These are phyloP conservation scores for Phrynocephalus vlangalii DNA, from an alignment of 2,797 vertebrate genomes.

Conservation along the genomic window DNA sequence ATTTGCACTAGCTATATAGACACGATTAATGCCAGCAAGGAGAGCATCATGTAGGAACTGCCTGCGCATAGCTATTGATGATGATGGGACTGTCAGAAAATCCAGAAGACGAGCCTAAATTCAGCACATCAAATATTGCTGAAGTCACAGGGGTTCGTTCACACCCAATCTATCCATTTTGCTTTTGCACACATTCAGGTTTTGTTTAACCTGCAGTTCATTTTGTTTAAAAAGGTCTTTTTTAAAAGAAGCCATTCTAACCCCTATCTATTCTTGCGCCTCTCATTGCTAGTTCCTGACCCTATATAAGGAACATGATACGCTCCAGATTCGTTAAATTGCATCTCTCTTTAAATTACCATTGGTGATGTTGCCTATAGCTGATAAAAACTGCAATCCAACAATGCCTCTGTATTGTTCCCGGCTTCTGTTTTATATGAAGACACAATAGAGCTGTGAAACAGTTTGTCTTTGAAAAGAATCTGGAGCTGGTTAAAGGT, in stretches of 20 bases:
- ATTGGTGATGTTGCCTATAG: neutral
- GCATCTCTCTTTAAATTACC: neutral
- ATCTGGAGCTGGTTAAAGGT: neutral
- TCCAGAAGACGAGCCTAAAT: neutral
- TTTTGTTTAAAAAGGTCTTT: too few species aligned
- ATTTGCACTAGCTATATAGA: too few species aligned
- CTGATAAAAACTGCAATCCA: neutral
- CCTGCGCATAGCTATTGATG: too few species aligned
- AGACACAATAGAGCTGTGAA: neutral
- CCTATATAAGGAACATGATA: neutral
- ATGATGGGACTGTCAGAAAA: neutral
- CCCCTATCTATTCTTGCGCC: neutral
- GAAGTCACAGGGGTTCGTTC: too few species aligned
- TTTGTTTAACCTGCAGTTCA: too few species aligned
- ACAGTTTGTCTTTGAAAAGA: neutral
- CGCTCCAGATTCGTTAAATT: neutral
- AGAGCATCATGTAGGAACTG: too few species aligned
- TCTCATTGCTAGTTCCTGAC: neutral
- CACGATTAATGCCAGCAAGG: too few species aligned
- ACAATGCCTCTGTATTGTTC: neutral
- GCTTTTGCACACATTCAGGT: too few species aligned
- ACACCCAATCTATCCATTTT: too few species aligned
- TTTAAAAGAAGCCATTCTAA: neutral
- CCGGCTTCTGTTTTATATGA: neutral
- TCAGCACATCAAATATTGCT: neutral